Percentiles rank a stretch among this genome's conserved stretches.
Evolutionary conservation across 64 coral and sea anemone genomes (phyloP).

Genomic region (Catalaphyllia jardinei): DNA sequence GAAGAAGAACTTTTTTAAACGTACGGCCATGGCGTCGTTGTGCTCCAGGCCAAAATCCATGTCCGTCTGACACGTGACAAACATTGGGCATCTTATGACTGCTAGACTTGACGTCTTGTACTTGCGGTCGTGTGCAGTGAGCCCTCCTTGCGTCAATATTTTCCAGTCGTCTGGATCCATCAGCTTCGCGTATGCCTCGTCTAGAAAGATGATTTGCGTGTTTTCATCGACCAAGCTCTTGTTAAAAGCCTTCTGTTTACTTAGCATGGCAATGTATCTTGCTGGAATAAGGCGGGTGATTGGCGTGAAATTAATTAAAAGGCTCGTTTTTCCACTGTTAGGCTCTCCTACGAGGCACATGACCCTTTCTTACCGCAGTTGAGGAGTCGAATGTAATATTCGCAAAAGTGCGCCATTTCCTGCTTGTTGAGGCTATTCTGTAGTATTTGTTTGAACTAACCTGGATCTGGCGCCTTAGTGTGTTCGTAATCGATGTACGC

Average conservation of each 20-base stretch:
- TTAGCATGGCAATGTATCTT: no score
- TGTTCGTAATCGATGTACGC: no score
- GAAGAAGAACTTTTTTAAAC: conserved; percentile 7
- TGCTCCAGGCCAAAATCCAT: not conserved
- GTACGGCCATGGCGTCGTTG: conserved; percentile 8
- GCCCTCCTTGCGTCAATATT: conserved; percentile 28
- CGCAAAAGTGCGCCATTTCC: conserved; percentile 17
- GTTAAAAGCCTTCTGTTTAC: no score
- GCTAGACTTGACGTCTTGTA: not conserved
- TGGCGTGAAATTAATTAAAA: no score
- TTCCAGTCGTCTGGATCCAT: conserved; percentile 43
- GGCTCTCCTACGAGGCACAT: conserved; percentile 19
- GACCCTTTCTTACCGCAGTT: conserved; percentile 28
- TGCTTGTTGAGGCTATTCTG: conserved; percentile 9
- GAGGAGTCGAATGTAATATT: conserved; percentile 17
- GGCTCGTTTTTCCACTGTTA: no score
- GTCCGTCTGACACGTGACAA: conserved; percentile 36
- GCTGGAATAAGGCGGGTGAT: no score
- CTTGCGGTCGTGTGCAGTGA: conserved; percentile 1
- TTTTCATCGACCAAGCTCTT: not conserved
- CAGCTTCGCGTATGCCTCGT: not conserved
- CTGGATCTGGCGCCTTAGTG: no score
- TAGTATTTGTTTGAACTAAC: not conserved
- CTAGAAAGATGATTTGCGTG: conserved; percentile 15
- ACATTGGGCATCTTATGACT: conserved; percentile 34